phyloP scores from a whole-genome alignment of 2,113 vertebrate species.

The Geococcyx californianus region DNA sequence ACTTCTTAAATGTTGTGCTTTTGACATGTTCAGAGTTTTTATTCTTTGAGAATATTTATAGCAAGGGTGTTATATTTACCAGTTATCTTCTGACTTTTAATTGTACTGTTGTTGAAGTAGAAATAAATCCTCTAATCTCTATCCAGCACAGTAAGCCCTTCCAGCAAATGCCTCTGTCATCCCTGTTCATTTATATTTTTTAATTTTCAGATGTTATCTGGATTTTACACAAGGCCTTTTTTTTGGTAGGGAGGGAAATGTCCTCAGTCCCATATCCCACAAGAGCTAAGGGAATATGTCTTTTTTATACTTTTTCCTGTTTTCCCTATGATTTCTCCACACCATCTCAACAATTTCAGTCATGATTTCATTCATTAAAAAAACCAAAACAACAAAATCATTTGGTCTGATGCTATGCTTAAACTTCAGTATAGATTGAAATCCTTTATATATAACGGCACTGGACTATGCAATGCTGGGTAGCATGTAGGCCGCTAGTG shows the following conservation, averaged over 20 bases:
- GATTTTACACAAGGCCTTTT: background rate
- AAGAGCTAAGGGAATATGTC: background rate
- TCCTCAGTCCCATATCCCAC: background rate
- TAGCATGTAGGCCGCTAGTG: background rate
- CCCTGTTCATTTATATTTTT: constrained; percentile 37
- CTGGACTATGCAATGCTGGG: background rate
- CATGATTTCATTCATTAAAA: background rate
- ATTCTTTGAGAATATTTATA: constrained; percentile 36
- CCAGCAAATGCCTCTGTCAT: constrained; percentile 36
- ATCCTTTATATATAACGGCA: background rate
- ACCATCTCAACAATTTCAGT: background rate
- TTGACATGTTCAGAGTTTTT: constrained; percentile 8
- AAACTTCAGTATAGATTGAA: background rate
- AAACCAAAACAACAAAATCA: background rate
- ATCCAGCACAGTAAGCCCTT: constrained; percentile 43
- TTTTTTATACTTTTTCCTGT: background rate
- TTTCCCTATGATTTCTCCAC: background rate
- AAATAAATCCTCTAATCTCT: constrained; percentile 63
- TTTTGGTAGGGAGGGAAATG: background rate
- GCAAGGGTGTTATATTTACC: constrained; percentile 13
- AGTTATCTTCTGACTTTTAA: constrained; percentile 51
- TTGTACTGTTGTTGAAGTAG: constrained; percentile 26
- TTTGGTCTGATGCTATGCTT: background rate
- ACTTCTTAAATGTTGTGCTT: constrained; percentile 26
- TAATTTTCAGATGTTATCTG: constrained; percentile 39